A percentile compares a stretch with the other conserved stretches of the same genome.
phyloP scores from a whole-genome alignment of 2,113 vertebrate genomes.

The Heterotilapia buettikoferi region DNA sequence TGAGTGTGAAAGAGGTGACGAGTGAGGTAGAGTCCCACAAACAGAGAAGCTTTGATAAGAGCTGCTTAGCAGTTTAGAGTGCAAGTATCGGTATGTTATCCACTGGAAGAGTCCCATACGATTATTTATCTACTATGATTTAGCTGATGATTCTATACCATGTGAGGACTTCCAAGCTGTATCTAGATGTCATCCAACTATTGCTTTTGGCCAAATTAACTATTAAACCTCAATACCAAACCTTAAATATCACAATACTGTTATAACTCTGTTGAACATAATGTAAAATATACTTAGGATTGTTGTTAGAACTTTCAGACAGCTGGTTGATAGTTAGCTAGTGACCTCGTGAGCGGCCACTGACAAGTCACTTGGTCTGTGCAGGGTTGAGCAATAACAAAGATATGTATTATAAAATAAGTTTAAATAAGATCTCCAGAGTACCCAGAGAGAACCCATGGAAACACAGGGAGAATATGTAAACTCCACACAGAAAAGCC shows the following conservation, averaged over 20 bases:
- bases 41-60: conserved; percentile 19
- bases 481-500: neutral
- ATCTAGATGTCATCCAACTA: too few species aligned
- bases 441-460: neutral
- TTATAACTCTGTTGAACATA: too few species aligned
- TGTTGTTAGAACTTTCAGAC: neutral
- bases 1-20: neutral
- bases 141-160: neutral
- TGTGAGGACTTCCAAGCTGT: too few species aligned
- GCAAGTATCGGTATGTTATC: neutral
- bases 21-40: neutral
- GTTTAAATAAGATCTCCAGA: neutral
- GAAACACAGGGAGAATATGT: neutral
- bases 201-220: too few species aligned
- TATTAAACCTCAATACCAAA: too few species aligned
- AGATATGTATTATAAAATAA: neutral
- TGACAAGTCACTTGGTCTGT: neutral
- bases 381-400: neutral
- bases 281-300: neutral
- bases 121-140: neutral
- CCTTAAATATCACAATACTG: too few species aligned
- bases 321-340: neutral
- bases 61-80: neutral
- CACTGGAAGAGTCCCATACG: neutral
- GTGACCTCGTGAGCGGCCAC: neutral